Percentiles rank a stretch among this genome's conserved stretches.
These are phyloP conservation scores for Melanotus villosus DNA, from an alignment of 2,888 invertebrate genomes.

Conservation along the genomic window DNA sequence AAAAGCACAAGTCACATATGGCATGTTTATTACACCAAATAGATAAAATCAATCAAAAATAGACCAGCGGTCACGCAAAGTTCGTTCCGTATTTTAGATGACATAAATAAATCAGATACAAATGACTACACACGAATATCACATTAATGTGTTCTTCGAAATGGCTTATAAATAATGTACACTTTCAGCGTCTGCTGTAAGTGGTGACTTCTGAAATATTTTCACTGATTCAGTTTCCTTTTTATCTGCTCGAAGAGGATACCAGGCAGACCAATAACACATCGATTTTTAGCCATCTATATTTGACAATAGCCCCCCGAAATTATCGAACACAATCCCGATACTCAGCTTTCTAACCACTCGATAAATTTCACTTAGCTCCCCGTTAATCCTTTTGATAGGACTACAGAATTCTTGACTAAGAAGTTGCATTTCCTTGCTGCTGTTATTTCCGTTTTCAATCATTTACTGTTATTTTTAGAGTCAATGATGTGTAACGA, in stretches of 20 bases:
- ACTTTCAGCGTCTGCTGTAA: conserved; percentile 14
- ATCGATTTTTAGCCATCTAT: not conserved
- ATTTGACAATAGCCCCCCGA: not conserved
- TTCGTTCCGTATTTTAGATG: conserved; percentile 25
- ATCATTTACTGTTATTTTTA: no score
- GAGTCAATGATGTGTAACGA: no score
- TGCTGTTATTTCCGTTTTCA: no score
- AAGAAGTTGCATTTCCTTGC: no score
- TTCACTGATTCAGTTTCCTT: conserved; percentile 16
- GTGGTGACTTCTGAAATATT: conserved; percentile 25
- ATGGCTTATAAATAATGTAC: conserved; percentile 34
- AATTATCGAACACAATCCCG: not conserved
- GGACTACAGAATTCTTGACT: no score
- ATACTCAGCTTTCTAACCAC: not conserved
- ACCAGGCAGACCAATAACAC: not conserved
- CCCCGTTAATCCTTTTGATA: no score
- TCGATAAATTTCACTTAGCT: not conserved
- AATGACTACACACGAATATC: conserved; percentile 34
- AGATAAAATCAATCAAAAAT: conserved; percentile 22
- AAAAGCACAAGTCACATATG: not conserved
- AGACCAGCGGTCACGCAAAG: conserved; percentile 28
- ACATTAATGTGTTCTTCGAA: conserved; percentile 35
- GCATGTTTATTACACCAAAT: not conserved
- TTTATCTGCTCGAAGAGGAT: not conserved
- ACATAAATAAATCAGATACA: conserved; percentile 37